phyloP scores from a whole-genome alignment of 1,140 invertebrate species.

The Pseudomyrmex dendroicus region DNA sequence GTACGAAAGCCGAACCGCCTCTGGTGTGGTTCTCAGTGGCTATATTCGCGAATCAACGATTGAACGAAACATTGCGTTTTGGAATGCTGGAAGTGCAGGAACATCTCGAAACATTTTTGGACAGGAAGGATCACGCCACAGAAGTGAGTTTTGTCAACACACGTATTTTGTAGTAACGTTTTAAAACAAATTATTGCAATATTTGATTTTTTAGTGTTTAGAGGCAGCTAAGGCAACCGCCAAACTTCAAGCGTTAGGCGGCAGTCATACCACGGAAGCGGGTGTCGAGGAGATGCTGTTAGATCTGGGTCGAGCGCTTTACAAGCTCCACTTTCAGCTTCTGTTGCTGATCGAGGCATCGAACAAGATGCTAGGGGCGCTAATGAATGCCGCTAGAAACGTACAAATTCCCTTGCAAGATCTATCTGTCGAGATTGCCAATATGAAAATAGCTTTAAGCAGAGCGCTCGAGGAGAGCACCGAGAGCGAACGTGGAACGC shows the following conservation, averaged over 20 bases:
- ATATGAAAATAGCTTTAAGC: slow-evolving; percentile 85
- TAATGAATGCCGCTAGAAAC: slow-evolving; percentile 86
- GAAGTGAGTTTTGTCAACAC: slow-evolving; percentile 87
- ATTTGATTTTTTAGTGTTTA: slow-evolving; percentile 86
- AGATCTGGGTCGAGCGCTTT: slow-evolving; percentile 93
- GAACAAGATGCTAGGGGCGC: slow-evolving; percentile 92
- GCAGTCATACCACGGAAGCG: slow-evolving; percentile 86
- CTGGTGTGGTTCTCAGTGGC: slow-evolving; percentile 90
- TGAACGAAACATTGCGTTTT: slow-evolving; percentile 93
- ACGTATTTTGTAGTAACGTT: neutral
- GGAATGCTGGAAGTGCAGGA: slow-evolving; percentile 97
- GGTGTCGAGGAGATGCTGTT: slow-evolving; percentile 88
- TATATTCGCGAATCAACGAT: slow-evolving; percentile 87
- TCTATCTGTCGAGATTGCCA: slow-evolving; percentile 86
- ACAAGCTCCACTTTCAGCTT: slow-evolving; percentile 97
- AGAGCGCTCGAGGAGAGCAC: slow-evolving; percentile 86
- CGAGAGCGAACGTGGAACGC: slow-evolving; percentile 87
- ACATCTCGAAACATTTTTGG: slow-evolving; percentile 97
- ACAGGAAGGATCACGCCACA: slow-evolving; percentile 94
- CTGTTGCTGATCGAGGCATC: slow-evolving; percentile 95
- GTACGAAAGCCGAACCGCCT: slow-evolving; percentile 88
- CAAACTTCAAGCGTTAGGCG: slow-evolving; percentile 90
- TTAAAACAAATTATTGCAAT: neutral
- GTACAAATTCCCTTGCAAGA: slow-evolving; percentile 86
- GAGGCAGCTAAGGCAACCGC: slow-evolving; percentile 90